phyloP scores from a whole-genome alignment of 2,797 vertebrate genomes.

The Telmatherina bonti region DNA sequence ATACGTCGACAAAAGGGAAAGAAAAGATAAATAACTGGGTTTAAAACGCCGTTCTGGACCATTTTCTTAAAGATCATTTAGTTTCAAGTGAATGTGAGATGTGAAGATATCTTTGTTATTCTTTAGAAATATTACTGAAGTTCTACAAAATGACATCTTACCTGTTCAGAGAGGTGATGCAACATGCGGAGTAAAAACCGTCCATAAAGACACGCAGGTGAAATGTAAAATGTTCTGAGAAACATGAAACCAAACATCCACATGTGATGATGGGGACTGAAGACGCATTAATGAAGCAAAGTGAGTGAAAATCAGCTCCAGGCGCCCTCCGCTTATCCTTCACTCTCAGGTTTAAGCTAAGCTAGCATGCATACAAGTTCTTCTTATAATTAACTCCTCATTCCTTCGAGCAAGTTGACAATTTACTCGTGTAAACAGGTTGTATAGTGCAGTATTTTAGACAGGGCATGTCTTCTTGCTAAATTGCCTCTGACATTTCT shows the following conservation, averaged over 20 bases:
- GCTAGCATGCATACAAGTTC: constrained; percentile 28
- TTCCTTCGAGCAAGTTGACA: constrained; percentile 58
- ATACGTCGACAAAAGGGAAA: constrained; percentile 34
- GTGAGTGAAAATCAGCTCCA: constrained; percentile 22
- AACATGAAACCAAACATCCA: constrained; percentile 20
- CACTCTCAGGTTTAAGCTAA: constrained; percentile 24
- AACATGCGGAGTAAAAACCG: background rate
- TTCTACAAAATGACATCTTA: too few relatives aligned
- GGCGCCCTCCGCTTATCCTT: background rate
- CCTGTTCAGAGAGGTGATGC: background rate
- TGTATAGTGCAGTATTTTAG: constrained; percentile 39
- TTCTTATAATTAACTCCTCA: constrained; percentile 58
- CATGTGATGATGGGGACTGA: constrained; percentile 23
- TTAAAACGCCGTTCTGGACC: too few relatives aligned
- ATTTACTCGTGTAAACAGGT: constrained; percentile 52
- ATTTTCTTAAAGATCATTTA: too few relatives aligned
- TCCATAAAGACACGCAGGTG: background rate
- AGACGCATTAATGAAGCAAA: constrained; percentile 2
- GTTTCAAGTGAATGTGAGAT: too few relatives aligned
- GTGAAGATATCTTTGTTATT: too few relatives aligned
- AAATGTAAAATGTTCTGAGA: constrained; percentile 11
- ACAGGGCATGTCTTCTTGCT: constrained; percentile 28
- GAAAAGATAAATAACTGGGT: constrained; percentile 20
- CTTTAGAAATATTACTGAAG: too few relatives aligned
- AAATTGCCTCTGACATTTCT: constrained; percentile 47